Conservation (phyloP, 2,113 vertebrate genomes). For the Gulo gulo region DNA sequence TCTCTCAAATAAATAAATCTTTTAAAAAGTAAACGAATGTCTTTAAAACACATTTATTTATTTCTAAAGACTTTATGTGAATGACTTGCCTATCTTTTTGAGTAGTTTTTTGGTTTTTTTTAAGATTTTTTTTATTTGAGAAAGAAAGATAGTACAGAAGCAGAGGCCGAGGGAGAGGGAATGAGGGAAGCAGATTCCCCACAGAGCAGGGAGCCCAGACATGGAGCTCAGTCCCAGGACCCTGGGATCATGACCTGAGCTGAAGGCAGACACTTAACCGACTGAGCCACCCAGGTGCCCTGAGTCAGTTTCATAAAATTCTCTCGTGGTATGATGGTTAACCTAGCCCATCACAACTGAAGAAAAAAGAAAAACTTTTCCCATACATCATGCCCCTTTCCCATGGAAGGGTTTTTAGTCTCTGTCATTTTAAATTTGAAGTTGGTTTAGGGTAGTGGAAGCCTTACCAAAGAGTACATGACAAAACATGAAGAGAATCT, state of each 20-base stretch:
- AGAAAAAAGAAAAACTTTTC: constrained; percentile 25
- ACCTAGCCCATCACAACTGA: constrained; percentile 59
- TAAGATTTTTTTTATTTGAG: too few species aligned
- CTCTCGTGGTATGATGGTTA: constrained; percentile 69
- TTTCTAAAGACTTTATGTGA: constrained; percentile 74
- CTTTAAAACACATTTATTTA: constrained; percentile 32
- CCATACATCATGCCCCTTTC: not conserved
- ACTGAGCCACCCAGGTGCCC: not conserved
- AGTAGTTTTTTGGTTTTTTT: too few species aligned
- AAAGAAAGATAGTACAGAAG: too few species aligned
- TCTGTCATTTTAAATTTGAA: constrained; percentile 34
- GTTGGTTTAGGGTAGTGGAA: not conserved
- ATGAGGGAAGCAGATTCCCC: too few species aligned
- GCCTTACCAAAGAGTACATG: not conserved
- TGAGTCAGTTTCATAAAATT: constrained; percentile 72
- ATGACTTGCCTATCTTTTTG: constrained; percentile 71
- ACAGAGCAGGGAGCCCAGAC: too few species aligned
- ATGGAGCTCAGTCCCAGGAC: too few species aligned
- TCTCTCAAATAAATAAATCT: too few species aligned
- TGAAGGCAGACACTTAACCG: not conserved
- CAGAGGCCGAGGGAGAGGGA: too few species aligned
- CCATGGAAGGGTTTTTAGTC: constrained; percentile 24
- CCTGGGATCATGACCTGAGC: too few species aligned
- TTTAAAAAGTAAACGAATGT: too few species aligned
- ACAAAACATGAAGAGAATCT: constrained; percentile 42